phyloP scores from a whole-genome alignment of 2,797 vertebrate genomes.

The Catamblyrhynchus diadema region DNA sequence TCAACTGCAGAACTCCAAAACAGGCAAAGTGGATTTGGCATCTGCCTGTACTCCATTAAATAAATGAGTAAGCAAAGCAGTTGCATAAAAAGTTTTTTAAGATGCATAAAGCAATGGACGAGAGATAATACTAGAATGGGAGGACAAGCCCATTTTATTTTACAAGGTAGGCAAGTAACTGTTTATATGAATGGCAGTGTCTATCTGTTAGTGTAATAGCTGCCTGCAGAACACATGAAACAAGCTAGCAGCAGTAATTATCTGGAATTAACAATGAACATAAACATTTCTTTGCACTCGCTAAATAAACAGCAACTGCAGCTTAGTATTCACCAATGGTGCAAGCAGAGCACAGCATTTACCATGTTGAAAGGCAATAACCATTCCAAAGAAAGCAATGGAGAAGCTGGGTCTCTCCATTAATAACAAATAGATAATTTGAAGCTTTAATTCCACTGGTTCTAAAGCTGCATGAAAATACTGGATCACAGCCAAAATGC shows the following conservation, averaged over 20 bases:
- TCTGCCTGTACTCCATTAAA: conserved; percentile 20
- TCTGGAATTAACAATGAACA: conserved; percentile 1
- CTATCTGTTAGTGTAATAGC: conserved; percentile 32
- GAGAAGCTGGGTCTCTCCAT: not conserved
- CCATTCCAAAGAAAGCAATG: not conserved
- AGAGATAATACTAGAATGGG: not conserved
- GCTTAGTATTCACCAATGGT: not conserved
- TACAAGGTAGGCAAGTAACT: conserved; percentile 27
- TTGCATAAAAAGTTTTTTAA: not conserved
- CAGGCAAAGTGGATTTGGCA: not conserved
- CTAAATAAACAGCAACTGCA: not conserved
- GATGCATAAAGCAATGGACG: conserved; percentile 14
- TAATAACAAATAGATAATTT: not conserved
- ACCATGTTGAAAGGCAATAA: not conserved
- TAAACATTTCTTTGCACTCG: conserved; percentile 1
- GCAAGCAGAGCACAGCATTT: not conserved
- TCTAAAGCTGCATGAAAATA: conserved; percentile 5
- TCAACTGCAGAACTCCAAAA: not conserved
- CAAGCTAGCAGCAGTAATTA: conserved; percentile 54
- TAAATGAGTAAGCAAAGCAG: not conserved
- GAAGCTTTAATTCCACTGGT: conserved; percentile 15
- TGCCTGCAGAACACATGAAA: conserved; percentile 11
- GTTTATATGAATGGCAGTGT: not conserved
- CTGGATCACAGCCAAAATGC: conserved; percentile 48
- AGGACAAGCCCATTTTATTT: conserved; percentile 26